Evolutionary conservation across 2,888 invertebrate genomes (phyloP).

Genomic region (Mactromeris polynyma): DNA sequence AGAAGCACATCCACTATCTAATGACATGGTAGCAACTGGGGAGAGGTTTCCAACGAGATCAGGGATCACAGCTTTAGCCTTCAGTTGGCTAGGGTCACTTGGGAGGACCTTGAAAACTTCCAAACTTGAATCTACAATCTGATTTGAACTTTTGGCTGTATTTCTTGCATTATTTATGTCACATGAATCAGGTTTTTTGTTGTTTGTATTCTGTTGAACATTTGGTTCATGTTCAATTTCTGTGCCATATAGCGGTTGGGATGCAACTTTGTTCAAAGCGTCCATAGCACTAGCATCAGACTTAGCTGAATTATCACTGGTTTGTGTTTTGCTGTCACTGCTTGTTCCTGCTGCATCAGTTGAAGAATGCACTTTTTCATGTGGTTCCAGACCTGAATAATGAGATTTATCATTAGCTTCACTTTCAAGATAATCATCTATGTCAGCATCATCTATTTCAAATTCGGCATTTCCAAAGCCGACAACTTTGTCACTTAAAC

Average conservation of each 20-base stretch:
- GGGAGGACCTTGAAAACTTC: slow-evolving; percentile 46
- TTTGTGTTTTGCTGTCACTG: background rate
- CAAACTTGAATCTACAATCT: slow-evolving; percentile 23
- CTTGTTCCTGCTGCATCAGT: background rate
- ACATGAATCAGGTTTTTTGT: background rate
- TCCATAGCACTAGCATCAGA: slow-evolving; percentile 18
- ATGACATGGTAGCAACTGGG: slow-evolving; percentile 52
- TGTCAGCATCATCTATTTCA: slow-evolving; percentile 70
- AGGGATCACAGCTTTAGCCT: slow-evolving; percentile 48
- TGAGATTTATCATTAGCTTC: background rate
- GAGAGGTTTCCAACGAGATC: slow-evolving; percentile 53
- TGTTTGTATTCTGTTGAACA: background rate
- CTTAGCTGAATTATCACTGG: background rate
- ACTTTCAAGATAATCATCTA: slow-evolving; percentile 76
- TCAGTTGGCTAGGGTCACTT: slow-evolving; percentile 16
- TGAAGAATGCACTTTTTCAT: background rate
- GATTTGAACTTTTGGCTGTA: background rate
- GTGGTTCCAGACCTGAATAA: background rate
- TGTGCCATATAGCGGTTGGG: background rate
- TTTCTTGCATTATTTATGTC: background rate
- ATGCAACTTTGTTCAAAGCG: background rate
- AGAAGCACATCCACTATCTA: slow-evolving; percentile 65
- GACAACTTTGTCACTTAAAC: slow-evolving; percentile 36
- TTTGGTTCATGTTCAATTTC: background rate
- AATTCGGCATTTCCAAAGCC: slow-evolving; percentile 59